phyloP scores from a whole-genome alignment of 1,140 invertebrate species.

The Anoplophora glabripennis region DNA sequence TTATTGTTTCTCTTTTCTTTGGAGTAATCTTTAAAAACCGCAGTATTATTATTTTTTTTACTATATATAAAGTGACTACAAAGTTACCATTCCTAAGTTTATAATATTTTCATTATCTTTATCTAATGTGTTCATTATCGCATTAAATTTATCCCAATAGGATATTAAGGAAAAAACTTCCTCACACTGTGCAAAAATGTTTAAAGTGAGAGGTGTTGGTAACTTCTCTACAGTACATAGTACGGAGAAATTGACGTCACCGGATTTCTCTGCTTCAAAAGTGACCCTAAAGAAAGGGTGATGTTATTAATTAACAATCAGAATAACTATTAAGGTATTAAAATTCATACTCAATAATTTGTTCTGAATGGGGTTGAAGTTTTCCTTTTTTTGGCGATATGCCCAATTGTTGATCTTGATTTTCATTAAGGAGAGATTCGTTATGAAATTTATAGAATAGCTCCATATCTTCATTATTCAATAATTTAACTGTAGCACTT shows the following conservation, averaged over 20 bases:
- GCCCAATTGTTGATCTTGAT: conserved; percentile 38
- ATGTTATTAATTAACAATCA: too few relatives aligned
- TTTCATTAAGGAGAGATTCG: conserved; percentile 45
- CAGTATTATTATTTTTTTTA: too few relatives aligned
- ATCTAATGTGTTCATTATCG: conserved; percentile 14
- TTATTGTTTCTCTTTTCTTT: not conserved
- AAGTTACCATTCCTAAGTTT: conserved; percentile 47
- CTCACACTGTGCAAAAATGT: conserved; percentile 40
- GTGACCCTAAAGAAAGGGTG: conserved; percentile 35
- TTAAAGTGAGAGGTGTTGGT: conserved; percentile 43
- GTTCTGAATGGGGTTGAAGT: conserved; percentile 33
- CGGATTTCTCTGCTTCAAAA: conserved; percentile 42
- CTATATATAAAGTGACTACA: too few relatives aligned
- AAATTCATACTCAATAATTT: too few relatives aligned
- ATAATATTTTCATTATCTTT: conserved; percentile 44
- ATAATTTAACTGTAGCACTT: conserved; percentile 32
- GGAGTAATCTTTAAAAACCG: too few relatives aligned
- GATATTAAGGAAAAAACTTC: conserved; percentile 36
- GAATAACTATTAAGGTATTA: too few relatives aligned
- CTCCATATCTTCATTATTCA: conserved; percentile 47
- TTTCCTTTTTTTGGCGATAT: conserved; percentile 46
- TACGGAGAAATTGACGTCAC: conserved; percentile 45
- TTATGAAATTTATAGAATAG: conserved; percentile 43
- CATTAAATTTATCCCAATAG: conserved; percentile 14
- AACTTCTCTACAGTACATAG: conserved; percentile 48